Evolutionary conservation across 1,140 invertebrate species (phyloP).

Genomic region (Dufourea novaeangliae): DNA sequence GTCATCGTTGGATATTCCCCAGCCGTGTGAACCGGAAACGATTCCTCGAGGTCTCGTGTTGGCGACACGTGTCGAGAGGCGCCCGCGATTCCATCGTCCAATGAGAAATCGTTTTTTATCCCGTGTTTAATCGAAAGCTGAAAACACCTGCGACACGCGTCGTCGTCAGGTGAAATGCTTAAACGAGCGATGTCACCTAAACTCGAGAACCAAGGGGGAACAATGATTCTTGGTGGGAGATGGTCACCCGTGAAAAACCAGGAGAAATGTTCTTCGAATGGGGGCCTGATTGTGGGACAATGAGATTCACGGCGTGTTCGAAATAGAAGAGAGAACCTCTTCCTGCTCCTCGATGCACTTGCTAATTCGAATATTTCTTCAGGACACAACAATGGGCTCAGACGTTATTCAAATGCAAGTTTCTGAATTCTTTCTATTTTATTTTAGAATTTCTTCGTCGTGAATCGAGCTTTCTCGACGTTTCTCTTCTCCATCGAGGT

Average conservation of each 20-base stretch:
- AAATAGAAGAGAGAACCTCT: neutral
- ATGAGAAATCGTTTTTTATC: constrained; percentile 20
- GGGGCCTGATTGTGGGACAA: constrained; percentile 74
- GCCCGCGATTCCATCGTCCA: neutral
- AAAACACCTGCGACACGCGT: constrained; percentile 77
- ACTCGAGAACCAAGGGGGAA: neutral
- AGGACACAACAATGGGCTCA: constrained; percentile 30
- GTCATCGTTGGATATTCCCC: neutral
- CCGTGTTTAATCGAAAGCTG: constrained; percentile 26
- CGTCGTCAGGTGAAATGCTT: constrained; percentile 15
- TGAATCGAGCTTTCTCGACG: neutral
- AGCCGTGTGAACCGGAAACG: constrained; percentile 52
- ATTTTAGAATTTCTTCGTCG: neutral
- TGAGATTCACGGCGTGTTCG: constrained; percentile 25
- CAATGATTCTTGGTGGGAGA: constrained; percentile 22
- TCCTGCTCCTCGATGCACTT: constrained; percentile 25
- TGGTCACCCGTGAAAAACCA: neutral
- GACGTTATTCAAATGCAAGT: constrained; percentile 12
- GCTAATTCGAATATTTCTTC: constrained; percentile 42
- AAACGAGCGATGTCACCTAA: neutral
- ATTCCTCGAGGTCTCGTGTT: constrained; percentile 54
- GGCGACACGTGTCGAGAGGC: constrained; percentile 65
- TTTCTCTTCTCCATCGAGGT: neutral
- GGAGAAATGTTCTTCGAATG: constrained; percentile 60
- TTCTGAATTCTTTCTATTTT: neutral